Base-by-base conservation (phyloP, 2,113 vertebrate genomes). In the Colaptes auratus region DNA sequence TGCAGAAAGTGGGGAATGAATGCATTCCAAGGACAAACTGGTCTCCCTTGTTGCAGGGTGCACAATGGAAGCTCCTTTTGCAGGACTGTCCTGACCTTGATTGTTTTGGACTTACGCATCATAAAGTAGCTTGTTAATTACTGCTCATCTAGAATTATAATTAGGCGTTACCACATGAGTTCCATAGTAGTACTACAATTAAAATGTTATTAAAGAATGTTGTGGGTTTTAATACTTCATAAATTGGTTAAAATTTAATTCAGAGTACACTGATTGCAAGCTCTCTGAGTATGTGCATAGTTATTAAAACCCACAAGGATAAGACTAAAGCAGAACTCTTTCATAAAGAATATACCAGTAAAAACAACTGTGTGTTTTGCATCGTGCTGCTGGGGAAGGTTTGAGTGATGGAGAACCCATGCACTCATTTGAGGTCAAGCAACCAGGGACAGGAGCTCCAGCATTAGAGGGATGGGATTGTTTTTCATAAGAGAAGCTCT, bases 171-270 rank as follows among this genome's bases (percentile, higher is more conserved):
- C 85, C 79, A 94, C 91, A 92, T 91, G 79, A 94, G 65, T 92
- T 91, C 88, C 89, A 39, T 92, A 94, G 90, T 91, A 94, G 88
- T 84, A 88, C 77, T 88, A 95, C 85, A 96, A 90, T 93, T 95
- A 95, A 95, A 95, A 93, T 81, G 78, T 91, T 90, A 94, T 74
- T 88, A 91, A 94, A 66, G 88, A 82, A 35, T 19, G 53, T 71
- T 96, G 94, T 82, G 77, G 87, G 66, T 96, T 93, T 95, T 95
- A 96, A 91, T 92, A 95, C 91, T 96, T 94, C 35, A 81, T 95
- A 91, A 90, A 95, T 96, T 85, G 82, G 86, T 95, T 94, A 96
- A 96, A 95, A 95, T 96, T 95, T 91, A 92, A 95, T 97, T 95
- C 90, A 86, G 25, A 94, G 76, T 67, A 88, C 83, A 76, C 53